Evolutionary conservation across 2,113 vertebrate genomes (phyloP).

Genomic region (Plotosus lineatus): DNA sequence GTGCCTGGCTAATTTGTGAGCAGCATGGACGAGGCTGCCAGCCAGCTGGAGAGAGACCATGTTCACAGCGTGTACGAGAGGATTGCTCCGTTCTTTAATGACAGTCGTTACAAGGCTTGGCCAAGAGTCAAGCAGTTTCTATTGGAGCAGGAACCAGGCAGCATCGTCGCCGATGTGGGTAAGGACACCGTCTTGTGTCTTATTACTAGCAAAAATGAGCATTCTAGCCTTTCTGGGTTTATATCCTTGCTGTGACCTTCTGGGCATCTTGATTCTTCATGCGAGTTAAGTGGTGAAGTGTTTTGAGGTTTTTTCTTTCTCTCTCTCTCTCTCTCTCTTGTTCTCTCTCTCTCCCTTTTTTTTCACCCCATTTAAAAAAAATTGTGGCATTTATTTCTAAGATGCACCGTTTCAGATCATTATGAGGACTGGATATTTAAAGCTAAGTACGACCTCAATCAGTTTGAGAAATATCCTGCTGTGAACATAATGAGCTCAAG

Average conservation of each 20-base stretch:
- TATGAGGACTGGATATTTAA: neutral
- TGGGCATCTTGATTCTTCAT: neutral
- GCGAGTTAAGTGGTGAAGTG: neutral
- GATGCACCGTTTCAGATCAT: neutral
- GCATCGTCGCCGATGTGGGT: conserved; percentile 78
- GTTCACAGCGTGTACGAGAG: conserved; percentile 77
- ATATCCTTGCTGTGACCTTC: conserved; percentile 29
- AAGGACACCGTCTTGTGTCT: conserved; percentile 35
- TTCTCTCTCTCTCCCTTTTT: neutral
- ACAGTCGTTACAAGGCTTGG: conserved; percentile 76
- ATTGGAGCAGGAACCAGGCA: conserved; percentile 73
- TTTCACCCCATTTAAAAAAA: neutral
- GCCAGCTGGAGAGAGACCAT: conserved; percentile 70
- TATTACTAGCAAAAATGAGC: neutral
- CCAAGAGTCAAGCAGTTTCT: conserved; percentile 78
- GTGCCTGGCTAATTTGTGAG: conserved; percentile 56
- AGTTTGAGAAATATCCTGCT: neutral
- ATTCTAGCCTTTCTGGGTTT: neutral
- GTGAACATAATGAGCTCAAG: conserved; percentile 1
- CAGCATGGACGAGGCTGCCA: conserved; percentile 78
- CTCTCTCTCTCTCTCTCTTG: neutral
- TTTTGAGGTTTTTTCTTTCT: neutral
- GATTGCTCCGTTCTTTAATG: conserved; percentile 78
- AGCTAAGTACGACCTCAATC: neutral
- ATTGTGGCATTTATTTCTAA: neutral